Base-by-base conservation (phyloP, 2,113 vertebrate species). In the Gadus macrocephalus region DNA sequence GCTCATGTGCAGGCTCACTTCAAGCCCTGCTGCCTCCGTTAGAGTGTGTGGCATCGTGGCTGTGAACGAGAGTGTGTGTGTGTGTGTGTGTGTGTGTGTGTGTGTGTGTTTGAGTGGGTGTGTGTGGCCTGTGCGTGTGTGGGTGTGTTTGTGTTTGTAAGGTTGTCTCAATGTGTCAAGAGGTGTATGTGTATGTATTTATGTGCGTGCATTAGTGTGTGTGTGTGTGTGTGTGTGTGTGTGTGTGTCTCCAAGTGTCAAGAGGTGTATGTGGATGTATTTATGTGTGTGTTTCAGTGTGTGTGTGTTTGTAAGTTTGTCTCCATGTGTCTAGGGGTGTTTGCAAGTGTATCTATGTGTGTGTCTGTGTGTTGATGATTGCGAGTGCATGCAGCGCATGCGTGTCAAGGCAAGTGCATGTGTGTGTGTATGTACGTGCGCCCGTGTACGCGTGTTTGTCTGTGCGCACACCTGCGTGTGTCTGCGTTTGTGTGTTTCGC, bases 1-100 rank as follows among this genome's bases (percentile, higher is more conserved):
- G 76, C 80, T 69, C 77, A 79, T 58, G 67, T 3, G 3, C 64
- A 58, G 62, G 71, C 62, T 74, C 74, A 64, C 72, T 82, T 84
- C 75, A 74, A 70, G 66, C 19, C 16, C 69, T 42, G 7, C 78
- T 73, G 82, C 69, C 76, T 68, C 53, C 27, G 61, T 73, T 78
- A 16, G 74, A 75, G 75, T 72, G 65, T 66, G 61, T 69, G 82
- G 79, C 75, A 68, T 4, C 7, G 22, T 74, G 59, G 84, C 74
- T 58, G 31, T 5, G 55, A 31, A 12, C 9, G 55, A 28, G 25
- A 72, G 53, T 65, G 55, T 58, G 55, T 58, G n/a, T 58, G 15
- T 3, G 56, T 22, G 19, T 8, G 4, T 11, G 59, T 61, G 59
- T 61, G 59, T 61, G 59, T 61, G 25, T 25, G 25, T 25, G 25